Evolutionary conservation across 1,140 invertebrate genomes (phyloP).

Genomic region (Callitettix versicolor): DNA sequence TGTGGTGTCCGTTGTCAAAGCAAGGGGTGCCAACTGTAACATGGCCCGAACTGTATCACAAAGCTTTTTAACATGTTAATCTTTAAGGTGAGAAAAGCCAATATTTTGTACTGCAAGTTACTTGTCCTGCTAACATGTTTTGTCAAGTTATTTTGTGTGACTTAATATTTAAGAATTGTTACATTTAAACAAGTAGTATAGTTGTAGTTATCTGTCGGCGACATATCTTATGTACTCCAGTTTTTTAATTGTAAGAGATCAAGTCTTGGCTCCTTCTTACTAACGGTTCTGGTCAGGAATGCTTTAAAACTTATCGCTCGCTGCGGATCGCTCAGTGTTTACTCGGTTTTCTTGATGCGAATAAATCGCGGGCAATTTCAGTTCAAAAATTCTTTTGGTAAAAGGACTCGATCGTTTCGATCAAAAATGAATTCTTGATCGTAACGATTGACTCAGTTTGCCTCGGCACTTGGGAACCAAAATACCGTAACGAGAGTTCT

Average conservation of each 20-base stretch:
- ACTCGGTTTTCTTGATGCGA: neutral
- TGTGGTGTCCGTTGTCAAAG: neutral
- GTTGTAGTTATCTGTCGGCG: slow-evolving; percentile 17
- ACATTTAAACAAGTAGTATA: slow-evolving; percentile 6
- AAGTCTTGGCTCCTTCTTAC: neutral
- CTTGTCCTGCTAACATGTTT: slow-evolving; percentile 8
- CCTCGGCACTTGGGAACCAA: no score
- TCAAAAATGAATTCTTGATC: no score
- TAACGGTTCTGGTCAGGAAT: neutral
- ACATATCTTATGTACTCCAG: slow-evolving; percentile 20
- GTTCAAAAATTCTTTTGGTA: no score
- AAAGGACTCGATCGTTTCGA: no score
- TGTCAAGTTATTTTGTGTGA: slow-evolving; percentile 16
- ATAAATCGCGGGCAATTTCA: neutral
- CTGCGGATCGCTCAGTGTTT: neutral
- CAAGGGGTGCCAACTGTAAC: neutral
- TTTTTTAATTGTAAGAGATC: slow-evolving; percentile 2
- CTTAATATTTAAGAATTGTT: slow-evolving; percentile 20
- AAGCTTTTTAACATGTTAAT: slow-evolving; percentile 14
- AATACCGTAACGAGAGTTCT: no score
- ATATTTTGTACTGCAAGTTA: slow-evolving; percentile 15
- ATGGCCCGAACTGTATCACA: neutral
- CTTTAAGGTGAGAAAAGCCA: slow-evolving; percentile 5
- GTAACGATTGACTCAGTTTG: no score
- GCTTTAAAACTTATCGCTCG: neutral